Conservation (phyloP, 2,113 vertebrate genomes). For the Tachuris rubrigastra region DNA sequence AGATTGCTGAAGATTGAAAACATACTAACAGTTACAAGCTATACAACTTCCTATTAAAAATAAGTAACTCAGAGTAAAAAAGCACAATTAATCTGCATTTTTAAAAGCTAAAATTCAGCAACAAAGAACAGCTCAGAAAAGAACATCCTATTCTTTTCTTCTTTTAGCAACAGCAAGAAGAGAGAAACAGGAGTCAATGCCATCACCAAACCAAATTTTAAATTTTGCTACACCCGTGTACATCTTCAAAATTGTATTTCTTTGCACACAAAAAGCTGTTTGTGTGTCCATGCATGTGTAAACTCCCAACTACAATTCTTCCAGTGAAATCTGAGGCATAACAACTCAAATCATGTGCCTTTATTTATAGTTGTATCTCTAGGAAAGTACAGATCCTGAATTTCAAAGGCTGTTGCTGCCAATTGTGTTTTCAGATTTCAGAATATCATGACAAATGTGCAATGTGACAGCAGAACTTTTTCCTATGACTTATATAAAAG, state of each 20-base stretch:
- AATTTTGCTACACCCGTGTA: neutral
- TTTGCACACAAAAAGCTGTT: neutral
- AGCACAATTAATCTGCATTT: neutral
- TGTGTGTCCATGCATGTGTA: neutral
- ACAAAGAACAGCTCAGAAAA: too few species aligned
- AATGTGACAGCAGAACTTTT: neutral
- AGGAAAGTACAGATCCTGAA: neutral
- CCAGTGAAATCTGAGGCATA: neutral
- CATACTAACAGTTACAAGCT: neutral
- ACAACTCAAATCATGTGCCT: neutral
- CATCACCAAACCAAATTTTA: neutral
- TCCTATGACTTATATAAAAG: neutral
- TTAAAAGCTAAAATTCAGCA: neutral
- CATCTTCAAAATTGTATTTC: neutral
- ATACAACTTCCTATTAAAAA: neutral
- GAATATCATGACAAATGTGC: neutral
- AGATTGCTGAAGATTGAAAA: neutral
- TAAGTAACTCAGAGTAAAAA: neutral
- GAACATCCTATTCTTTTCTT: neutral
- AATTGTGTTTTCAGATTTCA: neutral
- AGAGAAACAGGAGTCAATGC: neutral
- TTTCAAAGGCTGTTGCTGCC: neutral
- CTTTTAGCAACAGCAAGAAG: neutral
- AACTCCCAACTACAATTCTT: neutral
- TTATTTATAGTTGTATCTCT: neutral